Evolutionary conservation across 1,140 invertebrate species (phyloP).

Genomic region (Bradysia coprophila): DNA sequence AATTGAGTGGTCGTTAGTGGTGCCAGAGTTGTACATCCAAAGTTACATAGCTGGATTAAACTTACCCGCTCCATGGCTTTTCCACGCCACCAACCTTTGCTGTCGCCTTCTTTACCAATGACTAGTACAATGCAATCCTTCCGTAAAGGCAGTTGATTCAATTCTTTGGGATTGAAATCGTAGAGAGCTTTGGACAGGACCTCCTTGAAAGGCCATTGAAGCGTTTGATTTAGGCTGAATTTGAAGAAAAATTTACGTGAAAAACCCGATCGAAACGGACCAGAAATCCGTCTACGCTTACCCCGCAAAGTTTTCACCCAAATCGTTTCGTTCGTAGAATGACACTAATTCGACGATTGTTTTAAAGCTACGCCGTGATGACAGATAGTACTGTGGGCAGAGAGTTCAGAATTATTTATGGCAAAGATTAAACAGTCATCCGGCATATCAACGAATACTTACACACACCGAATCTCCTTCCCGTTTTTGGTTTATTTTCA

Average conservation of each 20-base stretch:
- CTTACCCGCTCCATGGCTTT: constrained; percentile 39
- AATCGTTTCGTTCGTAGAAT: constrained; percentile 74
- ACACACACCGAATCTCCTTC: constrained; percentile 33
- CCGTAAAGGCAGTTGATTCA: constrained; percentile 55
- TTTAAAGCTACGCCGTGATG: constrained; percentile 77
- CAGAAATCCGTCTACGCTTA: constrained; percentile 16
- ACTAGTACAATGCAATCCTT: constrained; percentile 62
- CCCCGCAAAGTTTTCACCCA: constrained; percentile 83
- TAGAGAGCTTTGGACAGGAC: constrained; percentile 55
- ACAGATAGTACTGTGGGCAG: constrained; percentile 68
- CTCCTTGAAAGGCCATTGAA: constrained; percentile 56
- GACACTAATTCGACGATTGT: constrained; percentile 74
- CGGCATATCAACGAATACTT: no score
- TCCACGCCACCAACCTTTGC: constrained; percentile 70
- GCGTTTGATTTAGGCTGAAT: constrained; percentile 44
- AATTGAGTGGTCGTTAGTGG: neutral
- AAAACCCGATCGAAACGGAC: neutral
- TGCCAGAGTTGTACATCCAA: constrained; percentile 2
- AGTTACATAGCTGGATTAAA: no score
- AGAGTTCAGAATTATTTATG: no score
- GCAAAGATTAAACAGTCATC: no score
- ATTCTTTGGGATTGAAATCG: constrained; percentile 51
- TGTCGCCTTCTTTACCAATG: constrained; percentile 54
- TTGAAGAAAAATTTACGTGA: constrained; percentile 1
- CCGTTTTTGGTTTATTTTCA: constrained; percentile 57